Conservation (phyloP, 2,888 invertebrate species). For the Harpagoxenus sublaevis region DNA sequence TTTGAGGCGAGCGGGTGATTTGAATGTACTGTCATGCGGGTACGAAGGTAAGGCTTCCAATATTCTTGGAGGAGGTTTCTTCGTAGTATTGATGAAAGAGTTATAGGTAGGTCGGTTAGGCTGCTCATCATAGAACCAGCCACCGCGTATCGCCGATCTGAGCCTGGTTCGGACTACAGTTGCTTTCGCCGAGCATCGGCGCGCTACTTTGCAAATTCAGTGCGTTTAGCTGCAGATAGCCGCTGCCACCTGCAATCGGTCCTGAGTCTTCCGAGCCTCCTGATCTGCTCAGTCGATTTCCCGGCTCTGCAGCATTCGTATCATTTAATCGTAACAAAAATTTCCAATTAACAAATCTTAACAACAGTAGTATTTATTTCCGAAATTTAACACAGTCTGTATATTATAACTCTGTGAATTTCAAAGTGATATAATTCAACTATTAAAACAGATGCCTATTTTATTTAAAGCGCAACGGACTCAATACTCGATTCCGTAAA, state of each 20-base stretch:
- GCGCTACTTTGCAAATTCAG: slow-evolving; percentile 81
- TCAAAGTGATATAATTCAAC: not conserved
- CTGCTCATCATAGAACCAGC: slow-evolving; percentile 79
- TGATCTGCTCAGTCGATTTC: slow-evolving; percentile 81
- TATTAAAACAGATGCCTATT: not conserved
- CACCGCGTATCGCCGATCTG: slow-evolving; percentile 63
- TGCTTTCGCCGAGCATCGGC: slow-evolving; percentile 70
- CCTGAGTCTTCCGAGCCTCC: slow-evolving; percentile 82
- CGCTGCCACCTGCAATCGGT: slow-evolving; percentile 59
- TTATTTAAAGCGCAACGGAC: not conserved
- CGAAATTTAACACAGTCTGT: not conserved
- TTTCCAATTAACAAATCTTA: not conserved
- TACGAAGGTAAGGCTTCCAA: slow-evolving; percentile 83
- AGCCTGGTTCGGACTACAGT: slow-evolving; percentile 66
- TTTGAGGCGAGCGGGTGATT: slow-evolving; percentile 11
- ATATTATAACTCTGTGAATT: not conserved
- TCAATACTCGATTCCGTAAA: not conserved
- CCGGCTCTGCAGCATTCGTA: slow-evolving; percentile 74
- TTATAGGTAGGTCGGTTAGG: slow-evolving; percentile 54
- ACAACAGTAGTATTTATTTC: not conserved
- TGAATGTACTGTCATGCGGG: slow-evolving; percentile 64
- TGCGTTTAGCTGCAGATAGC: slow-evolving; percentile 78
- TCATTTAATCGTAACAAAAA: not conserved
- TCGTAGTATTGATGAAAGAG: slow-evolving; percentile 60
- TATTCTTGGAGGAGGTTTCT: slow-evolving; percentile 82